Conservation (phyloP, 2,113 vertebrate genomes). For the Accipiter cooperii region DNA sequence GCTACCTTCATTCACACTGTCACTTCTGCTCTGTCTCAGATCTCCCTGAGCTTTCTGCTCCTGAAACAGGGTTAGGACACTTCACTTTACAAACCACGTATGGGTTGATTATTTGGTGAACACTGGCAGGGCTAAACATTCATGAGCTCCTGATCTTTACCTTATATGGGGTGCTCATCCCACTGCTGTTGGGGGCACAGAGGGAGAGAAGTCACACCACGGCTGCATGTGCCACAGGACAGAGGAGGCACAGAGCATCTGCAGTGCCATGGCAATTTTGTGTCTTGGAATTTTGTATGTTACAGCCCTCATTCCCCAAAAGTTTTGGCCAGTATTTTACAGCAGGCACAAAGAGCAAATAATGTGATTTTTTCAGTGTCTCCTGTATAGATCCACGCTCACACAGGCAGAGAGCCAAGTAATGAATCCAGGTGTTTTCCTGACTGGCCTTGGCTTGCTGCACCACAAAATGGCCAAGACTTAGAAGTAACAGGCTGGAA, state of each 20-base stretch:
- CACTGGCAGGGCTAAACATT: neutral
- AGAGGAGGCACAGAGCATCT: neutral
- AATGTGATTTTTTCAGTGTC: neutral
- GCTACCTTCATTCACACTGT: neutral
- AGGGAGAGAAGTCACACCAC: neutral
- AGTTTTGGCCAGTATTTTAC: neutral
- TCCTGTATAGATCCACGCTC: neutral
- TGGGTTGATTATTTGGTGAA: neutral
- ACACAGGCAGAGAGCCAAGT: neutral
- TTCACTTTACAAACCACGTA: accelerated
- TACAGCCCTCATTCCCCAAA: neutral
- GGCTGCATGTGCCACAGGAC: neutral
- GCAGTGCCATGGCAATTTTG: neutral
- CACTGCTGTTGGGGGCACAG: neutral
- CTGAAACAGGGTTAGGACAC: neutral
- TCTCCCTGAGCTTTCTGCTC: neutral
- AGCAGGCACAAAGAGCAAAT: neutral
- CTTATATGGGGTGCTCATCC: accelerated
- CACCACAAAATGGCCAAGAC: neutral
- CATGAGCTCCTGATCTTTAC: neutral
- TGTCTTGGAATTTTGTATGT: neutral
- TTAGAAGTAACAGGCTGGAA: neutral
- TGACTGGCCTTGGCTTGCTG: neutral
- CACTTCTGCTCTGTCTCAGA: neutral
- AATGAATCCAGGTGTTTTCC: neutral